Base-by-base conservation (phyloP, 2,888 invertebrate species). In the Eremobia ochroleuca region DNA sequence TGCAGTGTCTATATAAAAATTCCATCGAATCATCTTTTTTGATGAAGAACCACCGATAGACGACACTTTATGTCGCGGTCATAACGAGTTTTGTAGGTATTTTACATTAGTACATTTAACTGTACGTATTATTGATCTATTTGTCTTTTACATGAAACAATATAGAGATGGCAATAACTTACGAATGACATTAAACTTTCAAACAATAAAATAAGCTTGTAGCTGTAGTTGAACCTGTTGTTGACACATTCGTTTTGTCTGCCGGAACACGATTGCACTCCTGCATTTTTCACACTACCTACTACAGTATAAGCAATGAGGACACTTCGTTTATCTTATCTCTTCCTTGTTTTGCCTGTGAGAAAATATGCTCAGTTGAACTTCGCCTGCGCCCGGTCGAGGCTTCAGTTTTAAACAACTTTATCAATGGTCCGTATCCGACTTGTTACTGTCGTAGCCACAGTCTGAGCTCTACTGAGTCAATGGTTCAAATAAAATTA, bases 11-110 rank as follows among this genome's bases (percentile, higher is more conserved):
- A 13, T 74, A 73, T 61, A 43, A 73, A 81, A 79, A 66, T 82
- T 64, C 43, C 58, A 65, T 65, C 31, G 76, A n/a, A 76, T 81
- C 67, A 81, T 75, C 82, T 81, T 58, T 49, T 81, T 75, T 67
- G 37, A 68, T 80, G 64, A 68, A 82, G 68, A 59, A 13, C 5
- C 15, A 21, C 4, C 52, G 64, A 43, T 52, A 76, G 28, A 9
- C 28, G 66, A 59, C 58, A 64, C 64, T 43, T 28, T 37, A 9
- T 31, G 61, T 34, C 34, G 59, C 11, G 13, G 52, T 28, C 25
- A 11, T 40, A 40, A 58, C 21, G 21, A 66, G 8, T 67, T 59
- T n/a, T 31, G 15, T 43, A 37, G 28, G 0, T n/a, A 31, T n/a
- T 40, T n/a, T n/a, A 37, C 21, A 58, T 59, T 43, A 62, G 6